Conservation (phyloP, 37 sponge, comb jelly and placozoan genomes). For the Halisarca cf. caerulea region DNA sequence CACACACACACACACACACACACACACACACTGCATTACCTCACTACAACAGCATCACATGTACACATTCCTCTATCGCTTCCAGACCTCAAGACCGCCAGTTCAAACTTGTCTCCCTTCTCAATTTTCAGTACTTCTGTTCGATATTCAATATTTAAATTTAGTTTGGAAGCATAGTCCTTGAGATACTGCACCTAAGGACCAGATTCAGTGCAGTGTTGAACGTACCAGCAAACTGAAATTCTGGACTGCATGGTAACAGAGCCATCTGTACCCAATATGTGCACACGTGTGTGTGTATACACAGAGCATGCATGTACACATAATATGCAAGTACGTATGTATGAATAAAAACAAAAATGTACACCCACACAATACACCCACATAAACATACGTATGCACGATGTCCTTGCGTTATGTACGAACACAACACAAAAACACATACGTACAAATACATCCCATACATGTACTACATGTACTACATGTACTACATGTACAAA, state of each 20-base stretch:
- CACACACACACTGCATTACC: background rate
- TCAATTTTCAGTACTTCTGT: conserved; percentile 34
- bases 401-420: too few species aligned
- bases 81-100: too few species aligned
- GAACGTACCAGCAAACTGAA: too few species aligned
- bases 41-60: conserved; percentile 35
- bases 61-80: background rate
- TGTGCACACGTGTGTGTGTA: too few species aligned
- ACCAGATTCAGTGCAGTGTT: background rate
- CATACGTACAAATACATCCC: too few species aligned
- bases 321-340: background rate
- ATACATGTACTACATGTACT: too few species aligned
- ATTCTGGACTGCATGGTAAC: too few species aligned
- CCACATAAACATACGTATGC: too few species aligned
- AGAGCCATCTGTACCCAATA: too few species aligned
- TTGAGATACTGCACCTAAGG: conserved; percentile 48
- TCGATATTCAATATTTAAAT: conserved; percentile 53
- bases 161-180: conserved; percentile 37
- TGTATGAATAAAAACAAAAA: background rate
- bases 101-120: background rate
- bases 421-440: too few species aligned
- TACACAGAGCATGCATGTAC: background rate
- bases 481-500: too few species aligned
- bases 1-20: too few species aligned
- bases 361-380: background rate